Evolutionary conservation across 2,888 invertebrate genomes (phyloP).

Genomic region (Branchellion lobata): DNA sequence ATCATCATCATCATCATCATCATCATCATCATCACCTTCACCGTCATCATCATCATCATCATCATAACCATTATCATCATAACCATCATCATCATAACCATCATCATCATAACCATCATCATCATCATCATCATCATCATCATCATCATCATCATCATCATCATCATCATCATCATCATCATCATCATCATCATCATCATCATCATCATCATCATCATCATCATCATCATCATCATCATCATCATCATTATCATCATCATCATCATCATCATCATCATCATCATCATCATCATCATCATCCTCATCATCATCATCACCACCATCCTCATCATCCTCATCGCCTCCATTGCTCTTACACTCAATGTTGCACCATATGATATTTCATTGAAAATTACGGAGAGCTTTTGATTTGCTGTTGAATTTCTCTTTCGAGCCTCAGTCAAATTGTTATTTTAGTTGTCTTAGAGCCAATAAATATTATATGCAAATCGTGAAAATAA

Average conservation of each 20-base stretch:
- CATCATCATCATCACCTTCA: slow-evolving; percentile 52
- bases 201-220: not conserved
- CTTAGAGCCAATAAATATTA: not conserved
- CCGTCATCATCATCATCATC: too few species aligned
- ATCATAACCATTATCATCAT: too few species aligned
- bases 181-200: not conserved
- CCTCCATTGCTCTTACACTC: too few species aligned
- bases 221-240: not conserved
- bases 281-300: too few species aligned
- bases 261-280: slow-evolving; percentile 1
- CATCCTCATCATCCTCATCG: too few species aligned
- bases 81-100: too few species aligned
- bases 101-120: too few species aligned
- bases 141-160: not conserved
- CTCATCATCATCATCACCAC: too few species aligned
- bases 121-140: not conserved
- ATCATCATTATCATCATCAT: slow-evolving; percentile 25
- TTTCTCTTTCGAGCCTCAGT: too few species aligned
- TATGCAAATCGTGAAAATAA: not conserved
- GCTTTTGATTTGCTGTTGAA: too few species aligned
- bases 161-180: not conserved
- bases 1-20: slow-evolving; percentile 12
- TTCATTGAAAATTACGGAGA: too few species aligned
- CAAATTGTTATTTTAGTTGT: slow-evolving; percentile 13
- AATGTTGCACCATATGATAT: too few species aligned